Evolutionary conservation across 2,888 invertebrate species (phyloP).

Genomic region (Lymantria monacha): DNA sequence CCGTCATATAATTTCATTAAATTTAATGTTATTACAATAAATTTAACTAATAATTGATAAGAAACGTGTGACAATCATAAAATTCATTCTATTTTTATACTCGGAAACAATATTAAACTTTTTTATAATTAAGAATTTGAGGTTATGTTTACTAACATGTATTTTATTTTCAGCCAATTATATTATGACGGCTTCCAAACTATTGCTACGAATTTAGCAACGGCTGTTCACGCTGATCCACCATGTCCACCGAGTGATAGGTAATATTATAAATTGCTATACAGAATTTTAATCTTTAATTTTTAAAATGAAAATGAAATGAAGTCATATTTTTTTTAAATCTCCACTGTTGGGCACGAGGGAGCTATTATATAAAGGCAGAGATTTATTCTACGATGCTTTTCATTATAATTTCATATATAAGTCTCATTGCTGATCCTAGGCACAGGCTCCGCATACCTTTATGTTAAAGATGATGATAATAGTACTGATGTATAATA

Average conservation of each 20-base stretch:
- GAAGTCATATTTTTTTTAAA: too few relatives aligned
- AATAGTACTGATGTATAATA: too few relatives aligned
- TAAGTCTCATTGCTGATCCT: too few relatives aligned
- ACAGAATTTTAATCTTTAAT: not conserved
- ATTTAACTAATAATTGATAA: not conserved
- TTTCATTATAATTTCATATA: too few relatives aligned
- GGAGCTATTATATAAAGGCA: too few relatives aligned
- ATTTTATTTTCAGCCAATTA: constrained; percentile 87
- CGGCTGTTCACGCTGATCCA: constrained; percentile 93
- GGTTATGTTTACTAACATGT: constrained; percentile 12
- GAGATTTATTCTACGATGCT: too few relatives aligned
- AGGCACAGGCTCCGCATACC: too few relatives aligned
- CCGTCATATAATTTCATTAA: not conserved
- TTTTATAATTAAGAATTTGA: constrained; percentile 1
- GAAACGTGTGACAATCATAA: not conserved
- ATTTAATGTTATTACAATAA: not conserved
- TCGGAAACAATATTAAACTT: not conserved
- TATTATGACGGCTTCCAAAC: constrained; percentile 98
- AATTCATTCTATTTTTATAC: not conserved
- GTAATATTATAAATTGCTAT: too few relatives aligned
- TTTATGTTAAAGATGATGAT: too few relatives aligned
- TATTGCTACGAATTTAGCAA: constrained; percentile 92
- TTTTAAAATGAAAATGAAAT: too few relatives aligned
- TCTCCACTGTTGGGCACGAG: too few relatives aligned
- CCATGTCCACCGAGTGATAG: constrained; percentile 97